A percentile compares a stretch with the other conserved stretches of the same genome.
These are phyloP conservation scores for Lepidotrigona ventralis DNA, from an alignment of 1,140 invertebrate genomes.

Conservation along the genomic window DNA sequence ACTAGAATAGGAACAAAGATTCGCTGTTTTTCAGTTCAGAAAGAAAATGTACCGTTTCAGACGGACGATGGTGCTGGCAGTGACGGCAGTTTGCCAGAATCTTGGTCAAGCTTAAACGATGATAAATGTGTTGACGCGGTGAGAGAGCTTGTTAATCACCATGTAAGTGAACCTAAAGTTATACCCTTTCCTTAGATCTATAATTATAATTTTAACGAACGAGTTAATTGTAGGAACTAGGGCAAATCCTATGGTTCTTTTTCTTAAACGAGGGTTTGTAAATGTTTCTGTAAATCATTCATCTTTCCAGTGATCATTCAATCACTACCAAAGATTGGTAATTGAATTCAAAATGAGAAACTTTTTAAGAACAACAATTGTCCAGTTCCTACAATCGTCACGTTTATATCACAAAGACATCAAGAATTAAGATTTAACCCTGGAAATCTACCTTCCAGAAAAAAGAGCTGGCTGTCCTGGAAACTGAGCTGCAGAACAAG, in stretches of 20 bases:
- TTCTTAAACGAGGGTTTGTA: no score
- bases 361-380: background rate
- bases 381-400: background rate
- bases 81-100: slow-evolving; percentile 74
- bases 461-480: slow-evolving; percentile 84
- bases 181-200: background rate
- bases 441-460: slow-evolving; percentile 70
- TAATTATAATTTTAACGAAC: slow-evolving; percentile 18
- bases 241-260: background rate
- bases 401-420: background rate
- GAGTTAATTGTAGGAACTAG: background rate
- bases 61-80: slow-evolving; percentile 75
- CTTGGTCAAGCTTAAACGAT: slow-evolving; percentile 78
- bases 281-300: background rate
- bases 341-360: background rate
- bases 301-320: background rate
- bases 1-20: background rate
- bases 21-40: slow-evolving; percentile 4
- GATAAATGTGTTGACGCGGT: slow-evolving; percentile 81
- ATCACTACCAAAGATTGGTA: background rate
- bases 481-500: slow-evolving; percentile 83
- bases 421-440: slow-evolving; percentile 27
- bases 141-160: slow-evolving; percentile 83
- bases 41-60: slow-evolving; percentile 68
- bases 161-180: slow-evolving; percentile 79